Percentiles rank a stretch among this genome's conserved stretches.
Evolutionary conservation across 2,113 vertebrate species (phyloP).

Genomic region (Peromyscus polionotus): DNA sequence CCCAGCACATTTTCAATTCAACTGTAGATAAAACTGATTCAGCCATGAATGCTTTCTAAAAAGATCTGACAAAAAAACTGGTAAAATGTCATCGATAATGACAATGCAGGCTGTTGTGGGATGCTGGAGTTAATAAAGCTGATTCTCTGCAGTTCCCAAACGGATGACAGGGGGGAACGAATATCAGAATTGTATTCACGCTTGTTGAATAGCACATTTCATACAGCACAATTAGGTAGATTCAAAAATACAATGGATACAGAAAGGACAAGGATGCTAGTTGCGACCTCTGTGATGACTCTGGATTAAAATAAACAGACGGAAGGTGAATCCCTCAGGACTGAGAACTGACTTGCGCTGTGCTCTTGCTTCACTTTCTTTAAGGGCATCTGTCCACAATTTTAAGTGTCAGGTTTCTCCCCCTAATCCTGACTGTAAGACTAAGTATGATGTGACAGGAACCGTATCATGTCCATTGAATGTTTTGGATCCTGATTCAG

Average conservation of each 20-base stretch:
- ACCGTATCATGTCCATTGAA: neutral
- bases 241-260: constrained; percentile 65
- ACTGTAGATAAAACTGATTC: constrained; percentile 74
- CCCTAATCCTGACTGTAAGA: neutral
- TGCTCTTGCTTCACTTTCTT: neutral
- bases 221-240: constrained; percentile 51
- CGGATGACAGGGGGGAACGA: constrained; percentile 36
- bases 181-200: neutral
- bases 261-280: constrained; percentile 37
- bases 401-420: neutral
- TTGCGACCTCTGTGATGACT: constrained; percentile 5
- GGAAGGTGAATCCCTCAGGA: neutral
- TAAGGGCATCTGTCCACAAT: neutral
- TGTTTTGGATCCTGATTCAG: neutral
- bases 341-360: neutral
- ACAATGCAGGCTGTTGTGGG: constrained; percentile 33
- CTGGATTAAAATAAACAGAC: constrained; percentile 29
- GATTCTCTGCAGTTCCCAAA: constrained; percentile 58
- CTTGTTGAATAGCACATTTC: constrained; percentile 50
- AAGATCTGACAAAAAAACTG: neutral
- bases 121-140: constrained; percentile 72
- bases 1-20: constrained; percentile 71
- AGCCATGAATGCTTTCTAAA: constrained; percentile 73
- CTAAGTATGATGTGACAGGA: neutral
- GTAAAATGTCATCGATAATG: constrained; percentile 73